These are phyloP conservation scores for Amiota communis DNA, from an alignment of 2,888 invertebrate genomes.

Conservation along the genomic window DNA sequence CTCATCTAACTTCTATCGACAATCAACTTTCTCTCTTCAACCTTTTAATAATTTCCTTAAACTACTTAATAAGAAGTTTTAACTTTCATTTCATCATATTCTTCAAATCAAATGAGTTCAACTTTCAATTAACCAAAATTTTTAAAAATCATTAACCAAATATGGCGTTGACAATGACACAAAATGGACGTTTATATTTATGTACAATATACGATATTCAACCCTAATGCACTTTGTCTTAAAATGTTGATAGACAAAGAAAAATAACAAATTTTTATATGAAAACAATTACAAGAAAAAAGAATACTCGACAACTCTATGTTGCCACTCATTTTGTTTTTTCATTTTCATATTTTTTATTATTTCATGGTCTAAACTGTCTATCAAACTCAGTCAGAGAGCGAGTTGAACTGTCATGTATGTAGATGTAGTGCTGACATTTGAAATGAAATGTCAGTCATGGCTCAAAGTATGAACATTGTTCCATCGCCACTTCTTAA, in stretches of 20 bases:
- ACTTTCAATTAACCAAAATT: no score
- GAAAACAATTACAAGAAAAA: constrained; percentile 29
- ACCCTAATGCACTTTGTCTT: neutral
- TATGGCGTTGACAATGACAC: neutral
- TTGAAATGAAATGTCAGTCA: constrained; percentile 66
- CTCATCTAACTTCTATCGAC: neutral
- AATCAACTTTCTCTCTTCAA: neutral
- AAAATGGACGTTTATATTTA: constrained; percentile 1
- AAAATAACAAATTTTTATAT: neutral
- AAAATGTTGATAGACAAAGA: no score
- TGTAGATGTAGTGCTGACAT: constrained; percentile 53
- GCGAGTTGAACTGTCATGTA: constrained; percentile 32
- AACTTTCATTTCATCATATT: no score
- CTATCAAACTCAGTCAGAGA: constrained; percentile 32
- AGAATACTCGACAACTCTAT: constrained; percentile 21
- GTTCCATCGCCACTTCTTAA: neutral
- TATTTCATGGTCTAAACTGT: constrained; percentile 24
- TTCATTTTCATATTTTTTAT: constrained; percentile 27
- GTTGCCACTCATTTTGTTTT: constrained; percentile 14
- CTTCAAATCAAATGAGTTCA: no score
- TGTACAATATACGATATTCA: no score
- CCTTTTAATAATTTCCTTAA: no score
- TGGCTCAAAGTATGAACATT: constrained; percentile 7
- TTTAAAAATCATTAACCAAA: neutral
- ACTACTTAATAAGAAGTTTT: no score